Percentiles rank a stretch among this genome's conserved stretches.
Conservation (phyloP, 2,888 invertebrate genomes). For the Bembecia ichneumoniformis region DNA sequence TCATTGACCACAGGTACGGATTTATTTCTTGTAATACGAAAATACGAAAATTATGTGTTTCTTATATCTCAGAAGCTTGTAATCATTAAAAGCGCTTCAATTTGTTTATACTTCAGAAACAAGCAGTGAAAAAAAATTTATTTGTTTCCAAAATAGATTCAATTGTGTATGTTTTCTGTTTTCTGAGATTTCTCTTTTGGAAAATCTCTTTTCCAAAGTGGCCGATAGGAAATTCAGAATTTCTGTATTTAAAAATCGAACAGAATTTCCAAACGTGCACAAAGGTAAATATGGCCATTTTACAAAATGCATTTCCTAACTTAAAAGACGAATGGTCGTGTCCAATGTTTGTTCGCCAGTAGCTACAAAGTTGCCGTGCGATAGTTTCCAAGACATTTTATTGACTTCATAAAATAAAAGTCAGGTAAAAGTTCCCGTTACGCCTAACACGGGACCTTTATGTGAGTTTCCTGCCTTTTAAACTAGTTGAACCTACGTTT, state of each 20-base stretch:
- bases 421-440: constrained; percentile 9
- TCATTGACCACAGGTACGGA: too few species aligned
- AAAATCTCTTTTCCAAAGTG: too few species aligned
- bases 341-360: constrained; percentile 6
- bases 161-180: too few species aligned
- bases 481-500: constrained; percentile 2
- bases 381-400: constrained; percentile 27
- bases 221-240: too few species aligned
- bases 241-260: not conserved
- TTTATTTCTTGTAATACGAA: too few species aligned
- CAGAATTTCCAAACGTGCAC: not conserved
- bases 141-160: too few species aligned
- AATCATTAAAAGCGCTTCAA: too few species aligned
- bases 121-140: too few species aligned
- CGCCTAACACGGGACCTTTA: constrained; percentile 3
- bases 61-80: too few species aligned
- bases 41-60: too few species aligned
- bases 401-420: constrained; percentile 40
- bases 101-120: too few species aligned
- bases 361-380: constrained; percentile 15
- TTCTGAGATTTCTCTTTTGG: too few species aligned
- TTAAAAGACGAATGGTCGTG: not conserved
- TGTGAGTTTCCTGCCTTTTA: constrained; percentile 5
- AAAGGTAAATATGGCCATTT: not conserved
- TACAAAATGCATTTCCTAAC: not conserved